These are phyloP conservation scores for Periophthalmus modestus DNA, from an alignment of 2,113 vertebrate species.

Conservation along the genomic window DNA sequence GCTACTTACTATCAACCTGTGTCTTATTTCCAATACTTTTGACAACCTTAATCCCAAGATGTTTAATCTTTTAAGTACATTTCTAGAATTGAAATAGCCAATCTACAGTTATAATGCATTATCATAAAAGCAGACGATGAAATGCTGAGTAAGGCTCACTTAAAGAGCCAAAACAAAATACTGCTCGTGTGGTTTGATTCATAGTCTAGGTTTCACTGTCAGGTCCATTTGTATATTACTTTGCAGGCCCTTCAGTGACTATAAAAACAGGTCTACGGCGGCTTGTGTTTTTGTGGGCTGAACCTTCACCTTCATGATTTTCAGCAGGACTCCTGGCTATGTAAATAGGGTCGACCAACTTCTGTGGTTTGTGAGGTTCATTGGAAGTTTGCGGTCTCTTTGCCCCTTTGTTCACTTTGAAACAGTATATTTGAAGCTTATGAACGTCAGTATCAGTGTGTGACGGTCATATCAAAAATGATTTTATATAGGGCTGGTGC, in stretches of 20 bases:
- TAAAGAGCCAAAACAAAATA: background rate
- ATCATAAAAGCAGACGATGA: background rate
- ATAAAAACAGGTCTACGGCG: background rate
- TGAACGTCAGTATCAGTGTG: background rate
- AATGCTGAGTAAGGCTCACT: background rate
- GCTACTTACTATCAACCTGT: too few relatives aligned
- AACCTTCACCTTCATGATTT: background rate
- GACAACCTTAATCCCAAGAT: background rate
- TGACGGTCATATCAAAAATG: background rate
- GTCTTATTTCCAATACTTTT: too few relatives aligned
- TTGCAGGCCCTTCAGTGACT: background rate
- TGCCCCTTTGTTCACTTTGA: background rate
- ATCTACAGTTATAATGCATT: background rate
- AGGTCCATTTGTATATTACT: background rate
- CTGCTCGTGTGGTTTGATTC: background rate
- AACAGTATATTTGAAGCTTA: background rate
- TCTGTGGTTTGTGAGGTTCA: background rate
- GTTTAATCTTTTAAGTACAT: background rate
- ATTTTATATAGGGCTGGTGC: background rate
- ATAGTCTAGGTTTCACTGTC: background rate
- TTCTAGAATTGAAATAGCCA: background rate
- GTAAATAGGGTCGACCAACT: background rate
- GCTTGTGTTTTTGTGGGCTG: background rate
- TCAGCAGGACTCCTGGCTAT: background rate
- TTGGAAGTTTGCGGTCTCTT: background rate